Evolutionary conservation across 2,888 invertebrate genomes (phyloP), one percentile per base, ranked within the genome.

Genomic region (Laspeyria flexula): DNA sequence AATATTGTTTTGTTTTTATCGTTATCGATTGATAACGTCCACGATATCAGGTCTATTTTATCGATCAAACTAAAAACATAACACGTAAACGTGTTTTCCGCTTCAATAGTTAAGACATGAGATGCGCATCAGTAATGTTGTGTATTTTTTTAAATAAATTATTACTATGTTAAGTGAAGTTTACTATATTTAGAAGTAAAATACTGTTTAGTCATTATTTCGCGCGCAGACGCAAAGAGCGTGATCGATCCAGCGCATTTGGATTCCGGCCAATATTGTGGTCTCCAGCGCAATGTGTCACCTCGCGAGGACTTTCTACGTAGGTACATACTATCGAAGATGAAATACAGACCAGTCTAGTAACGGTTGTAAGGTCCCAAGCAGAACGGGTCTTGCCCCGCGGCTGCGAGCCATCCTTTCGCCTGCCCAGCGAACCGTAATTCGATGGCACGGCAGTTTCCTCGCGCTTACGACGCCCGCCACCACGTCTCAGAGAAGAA

Each of bases 401-500:
- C 57, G 90, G 78, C 64, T 87, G 89, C 37, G 82, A 62, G 49
- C 87, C 88, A 73, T 92, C 91, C 79, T 90, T 91, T 79, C 92
- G 82, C 63, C 92, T 86, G 70, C 91, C 89, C 73, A 94, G 83
- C 43, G 93, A 92, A 59, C 93, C 93, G 74, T 94, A 93, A 68
- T 82, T 82, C 11, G 86, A 57, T 7, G 90, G 87, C 30, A 83
- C 85, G 39, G 81, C 78, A 53, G 75, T 71, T 57, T 91, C 89
- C 65, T 92, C 90, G 38, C 90, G 88, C 73, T 90, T 88, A 55
- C 92, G 86, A 45, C 92, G 82, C 41, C 90, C 85, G 43, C 73
- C 83, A 85, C 94, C 83, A 63, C 96, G 94, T 71, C 96, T 94
- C 79, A 96, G 83, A 59, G 96, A 96, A 62, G 95, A 96, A 86